phyloP scores from a whole-genome alignment of 2,888 invertebrate genomes.

The Drepanosiphum platanoidis region DNA sequence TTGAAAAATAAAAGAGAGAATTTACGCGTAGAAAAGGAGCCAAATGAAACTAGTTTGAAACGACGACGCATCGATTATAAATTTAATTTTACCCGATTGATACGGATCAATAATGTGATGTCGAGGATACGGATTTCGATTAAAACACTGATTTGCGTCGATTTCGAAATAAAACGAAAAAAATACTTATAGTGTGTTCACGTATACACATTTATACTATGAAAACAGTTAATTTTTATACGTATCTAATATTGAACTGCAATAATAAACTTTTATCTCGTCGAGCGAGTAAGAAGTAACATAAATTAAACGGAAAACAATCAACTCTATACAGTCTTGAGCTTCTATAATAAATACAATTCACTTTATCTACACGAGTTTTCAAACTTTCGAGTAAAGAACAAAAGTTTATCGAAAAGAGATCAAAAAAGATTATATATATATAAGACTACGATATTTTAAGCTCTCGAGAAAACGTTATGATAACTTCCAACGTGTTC shows the following conservation, averaged over 20 bases:
- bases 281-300: background rate
- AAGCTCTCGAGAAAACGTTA: constrained; percentile 13
- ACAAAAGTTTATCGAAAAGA: constrained; percentile 25
- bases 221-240: background rate
- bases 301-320: constrained; percentile 33
- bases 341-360: constrained; percentile 39
- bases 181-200: background rate
- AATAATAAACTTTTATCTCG: constrained; percentile 23
- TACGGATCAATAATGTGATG: no score
- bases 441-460: constrained; percentile 19
- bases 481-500: background rate
- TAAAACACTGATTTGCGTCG: no score
- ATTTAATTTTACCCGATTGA: no score
- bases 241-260: background rate
- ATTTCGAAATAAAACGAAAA: no score
- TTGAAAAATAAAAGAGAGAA: no score
- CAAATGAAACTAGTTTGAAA: no score
- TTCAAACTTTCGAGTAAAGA: constrained; percentile 15
- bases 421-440: constrained; percentile 41
- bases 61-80: no score
- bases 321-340: constrained; percentile 22
- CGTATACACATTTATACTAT: background rate
- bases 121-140: no score
- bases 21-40: no score
- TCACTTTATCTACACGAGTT: constrained; percentile 26